A percentile compares a stretch with the other conserved stretches of the same genome.
Conservation (phyloP, 2,113 vertebrate genomes). For the Chaetodon auriga region DNA sequence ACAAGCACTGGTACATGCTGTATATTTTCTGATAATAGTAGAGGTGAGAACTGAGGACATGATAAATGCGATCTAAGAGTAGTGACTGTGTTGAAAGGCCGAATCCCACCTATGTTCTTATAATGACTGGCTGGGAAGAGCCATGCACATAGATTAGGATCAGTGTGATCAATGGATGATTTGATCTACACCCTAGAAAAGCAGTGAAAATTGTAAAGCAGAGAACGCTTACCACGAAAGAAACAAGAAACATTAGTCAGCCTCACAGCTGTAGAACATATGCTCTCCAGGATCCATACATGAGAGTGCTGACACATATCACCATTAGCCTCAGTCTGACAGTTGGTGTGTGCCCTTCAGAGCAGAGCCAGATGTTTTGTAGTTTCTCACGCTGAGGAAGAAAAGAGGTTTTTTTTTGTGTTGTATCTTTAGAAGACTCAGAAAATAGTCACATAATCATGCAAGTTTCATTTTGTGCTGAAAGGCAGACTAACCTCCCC, state of each 20-base stretch:
- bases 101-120: neutral
- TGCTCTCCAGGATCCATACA: constrained; percentile 35
- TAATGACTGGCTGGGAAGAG: neutral
- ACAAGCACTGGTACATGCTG: too few species aligned
- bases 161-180: constrained; percentile 11
- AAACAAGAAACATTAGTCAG: constrained; percentile 16
- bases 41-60: neutral
- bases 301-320: constrained; percentile 49
- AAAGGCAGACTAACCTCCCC: neutral
- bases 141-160: neutral
- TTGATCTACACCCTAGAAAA: constrained; percentile 6
- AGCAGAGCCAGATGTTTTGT: constrained; percentile 23
- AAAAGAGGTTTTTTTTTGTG: neutral
- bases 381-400: neutral
- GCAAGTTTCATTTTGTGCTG: constrained; percentile 16
- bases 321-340: constrained; percentile 36
- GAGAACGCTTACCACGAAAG: constrained; percentile 12
- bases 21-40: neutral
- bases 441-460: constrained; percentile 6
- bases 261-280: neutral
- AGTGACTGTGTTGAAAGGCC: neutral
- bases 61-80: neutral
- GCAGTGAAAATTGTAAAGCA: neutral
- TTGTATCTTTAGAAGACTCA: neutral
- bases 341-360: constrained; percentile 16